Evolutionary conservation across 2,113 vertebrate genomes (phyloP).

Genomic region (Ploceus nigricollis): DNA sequence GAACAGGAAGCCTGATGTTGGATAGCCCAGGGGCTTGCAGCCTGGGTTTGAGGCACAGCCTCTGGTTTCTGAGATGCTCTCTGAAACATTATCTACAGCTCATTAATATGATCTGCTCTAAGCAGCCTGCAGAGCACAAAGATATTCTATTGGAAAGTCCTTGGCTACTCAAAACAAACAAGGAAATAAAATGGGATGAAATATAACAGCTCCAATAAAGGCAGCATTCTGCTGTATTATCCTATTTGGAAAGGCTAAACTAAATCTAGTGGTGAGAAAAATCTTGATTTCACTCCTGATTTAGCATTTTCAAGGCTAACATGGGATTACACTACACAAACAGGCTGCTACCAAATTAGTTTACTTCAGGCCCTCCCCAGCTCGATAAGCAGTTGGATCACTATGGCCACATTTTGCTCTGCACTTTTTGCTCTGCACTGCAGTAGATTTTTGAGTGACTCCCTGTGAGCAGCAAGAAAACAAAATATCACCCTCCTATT

Average conservation of each 20-base stretch:
- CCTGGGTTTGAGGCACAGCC: background rate
- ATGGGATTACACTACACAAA: background rate
- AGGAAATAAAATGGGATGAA: background rate
- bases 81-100: background rate
- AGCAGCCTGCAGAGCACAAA: background rate
- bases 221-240: background rate
- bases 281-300: conserved; percentile 18
- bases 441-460: background rate
- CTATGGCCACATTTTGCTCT: background rate
- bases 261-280: background rate
- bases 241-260: background rate
- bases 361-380: background rate
- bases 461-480: background rate
- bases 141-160: background rate
- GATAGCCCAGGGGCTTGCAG: background rate
- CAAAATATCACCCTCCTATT: background rate
- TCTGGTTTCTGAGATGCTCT: background rate
- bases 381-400: fast-evolving
- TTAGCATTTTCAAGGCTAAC: background rate
- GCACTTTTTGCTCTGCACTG: background rate
- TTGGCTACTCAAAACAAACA: background rate
- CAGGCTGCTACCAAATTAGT: background rate
- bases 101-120: background rate
- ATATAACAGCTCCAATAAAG: background rate
- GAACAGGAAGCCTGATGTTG: background rate